Conservation (phyloP, 2,113 vertebrate species). For the Cranoglanis bouderius region DNA sequence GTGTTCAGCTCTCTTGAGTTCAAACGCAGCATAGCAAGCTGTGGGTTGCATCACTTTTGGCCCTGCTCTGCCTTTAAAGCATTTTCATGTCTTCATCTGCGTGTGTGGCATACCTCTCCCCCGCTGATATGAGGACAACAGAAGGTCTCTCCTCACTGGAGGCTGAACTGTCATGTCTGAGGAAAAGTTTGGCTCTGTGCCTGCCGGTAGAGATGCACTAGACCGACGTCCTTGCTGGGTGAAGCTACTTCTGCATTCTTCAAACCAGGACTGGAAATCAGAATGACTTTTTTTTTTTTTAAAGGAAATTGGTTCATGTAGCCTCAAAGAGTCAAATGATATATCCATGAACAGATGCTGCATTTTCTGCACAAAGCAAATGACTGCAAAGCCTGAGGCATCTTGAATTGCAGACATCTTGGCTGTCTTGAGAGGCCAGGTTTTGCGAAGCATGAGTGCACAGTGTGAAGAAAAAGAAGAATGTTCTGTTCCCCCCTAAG, state of each 20-base stretch:
- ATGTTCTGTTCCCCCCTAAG: slow-evolving; percentile 43
- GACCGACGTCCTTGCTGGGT: slow-evolving; percentile 45
- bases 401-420: slow-evolving; percentile 57
- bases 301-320: slow-evolving; percentile 42
- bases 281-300: slow-evolving; percentile 38
- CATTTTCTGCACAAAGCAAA: slow-evolving; percentile 64
- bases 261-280: slow-evolving; percentile 35
- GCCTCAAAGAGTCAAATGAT: slow-evolving; percentile 55
- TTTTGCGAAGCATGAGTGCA: slow-evolving; percentile 57
- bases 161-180: slow-evolving; percentile 65
- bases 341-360: slow-evolving; percentile 65
- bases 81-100: slow-evolving; percentile 58
- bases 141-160: slow-evolving; percentile 63
- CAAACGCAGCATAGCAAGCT: slow-evolving; percentile 30
- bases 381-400: slow-evolving; percentile 63
- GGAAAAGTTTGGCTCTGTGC: slow-evolving; percentile 60
- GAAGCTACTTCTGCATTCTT: slow-evolving; percentile 50
- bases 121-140: slow-evolving; percentile 63
- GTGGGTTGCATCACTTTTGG: slow-evolving; percentile 31
- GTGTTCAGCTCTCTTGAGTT: slow-evolving; percentile 28
- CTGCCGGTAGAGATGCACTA: slow-evolving; percentile 58
- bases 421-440: slow-evolving; percentile 60
- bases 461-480: slow-evolving; percentile 22
- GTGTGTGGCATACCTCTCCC: slow-evolving; percentile 49
- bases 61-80: slow-evolving; percentile 34